Base-by-base conservation (phyloP, 1,140 invertebrate species). In the Conus ventricosus region DNA sequence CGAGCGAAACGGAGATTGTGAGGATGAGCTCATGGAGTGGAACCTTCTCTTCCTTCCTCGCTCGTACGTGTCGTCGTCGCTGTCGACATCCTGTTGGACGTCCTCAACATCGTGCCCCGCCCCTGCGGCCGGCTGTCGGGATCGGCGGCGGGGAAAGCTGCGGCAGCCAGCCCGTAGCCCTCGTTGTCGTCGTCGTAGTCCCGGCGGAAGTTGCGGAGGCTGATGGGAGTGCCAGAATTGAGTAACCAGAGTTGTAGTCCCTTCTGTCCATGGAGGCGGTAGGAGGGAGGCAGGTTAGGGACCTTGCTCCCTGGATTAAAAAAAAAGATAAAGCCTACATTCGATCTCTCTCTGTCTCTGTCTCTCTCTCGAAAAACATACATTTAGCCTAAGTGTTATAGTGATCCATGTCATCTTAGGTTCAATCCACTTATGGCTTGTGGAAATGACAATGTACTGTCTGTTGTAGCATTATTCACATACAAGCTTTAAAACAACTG, bases 1-100 rank as follows among this genome's bases (percentile, higher is more conserved):
- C 0, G 71, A 57, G 3, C 63, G 71, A 20, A 17, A 87, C 7
- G 67, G 85, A 20, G 85, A 87, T 17, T 85, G 84, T 1, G 85
- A 87, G 11, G 60, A 75, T 10, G 85, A 87, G n/a, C 85, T 87
- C 39, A 13, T 78, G 23, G 85, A 87, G 51, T 57, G 85, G 27
- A 76, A 86, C 23, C 85, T 20, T 39, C 85, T 53, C 71, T 78
- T 87, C 53, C 75, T 87, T 51, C 75, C 85, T 23, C 25, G 23
- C 71, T 51, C 71, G 85, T 57, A 78, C 23, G 55, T 39, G 53
- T 84, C 82, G 20, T 84, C 82, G n/a, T 84, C 82, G 25, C 57
- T 63, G 57, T 84, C 82, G 10, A 67, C 57, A 25, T 84, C 82
- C 60, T 17, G 17, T 51, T 11, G 81, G 27, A 1, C 7, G 76